Percentiles rank a stretch among this genome's conserved stretches.
phyloP scores from a whole-genome alignment of 1,140 invertebrate species.

The Oncopodura yosiiana region DNA sequence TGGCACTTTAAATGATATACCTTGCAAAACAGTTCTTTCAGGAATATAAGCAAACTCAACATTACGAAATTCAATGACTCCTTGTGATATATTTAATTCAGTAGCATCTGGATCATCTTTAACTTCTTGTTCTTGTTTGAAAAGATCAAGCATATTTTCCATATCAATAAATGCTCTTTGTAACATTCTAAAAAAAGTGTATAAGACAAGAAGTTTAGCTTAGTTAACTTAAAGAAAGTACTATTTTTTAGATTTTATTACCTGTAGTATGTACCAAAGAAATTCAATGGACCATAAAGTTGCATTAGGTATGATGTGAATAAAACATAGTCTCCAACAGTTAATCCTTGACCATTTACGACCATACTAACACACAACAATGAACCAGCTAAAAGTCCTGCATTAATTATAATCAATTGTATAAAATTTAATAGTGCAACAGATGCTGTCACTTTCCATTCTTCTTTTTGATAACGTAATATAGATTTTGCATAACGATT shows the following conservation, averaged over 20 bases:
- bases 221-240: neutral
- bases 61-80: conserved; percentile 76
- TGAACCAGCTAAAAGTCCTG: conserved; percentile 47
- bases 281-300: conserved; percentile 53
- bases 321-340: conserved; percentile 54
- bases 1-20: conserved; percentile 75
- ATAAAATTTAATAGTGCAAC: conserved; percentile 47
- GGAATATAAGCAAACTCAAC: conserved; percentile 80
- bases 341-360: conserved; percentile 39
- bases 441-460: conserved; percentile 48
- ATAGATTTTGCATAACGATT: conserved; percentile 46
- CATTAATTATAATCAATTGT: conserved; percentile 48
- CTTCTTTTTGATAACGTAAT: conserved; percentile 43
- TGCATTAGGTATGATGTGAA: conserved; percentile 54
- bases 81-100: conserved; percentile 57
- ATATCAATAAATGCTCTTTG: conserved; percentile 97
- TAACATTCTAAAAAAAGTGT: conserved; percentile 60
- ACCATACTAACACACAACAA: conserved; percentile 49
- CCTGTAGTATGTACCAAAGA: conserved; percentile 56
- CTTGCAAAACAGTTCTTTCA: conserved; percentile 67
- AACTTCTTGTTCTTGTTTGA: conserved; percentile 77
- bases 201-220: neutral
- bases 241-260: conserved; percentile 29
- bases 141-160: conserved; percentile 98
- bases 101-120: conserved; percentile 67